Percentiles rank a stretch among this genome's conserved stretches.
phyloP scores from a whole-genome alignment of 1,140 invertebrate genomes.

The Vanessa atalanta region DNA sequence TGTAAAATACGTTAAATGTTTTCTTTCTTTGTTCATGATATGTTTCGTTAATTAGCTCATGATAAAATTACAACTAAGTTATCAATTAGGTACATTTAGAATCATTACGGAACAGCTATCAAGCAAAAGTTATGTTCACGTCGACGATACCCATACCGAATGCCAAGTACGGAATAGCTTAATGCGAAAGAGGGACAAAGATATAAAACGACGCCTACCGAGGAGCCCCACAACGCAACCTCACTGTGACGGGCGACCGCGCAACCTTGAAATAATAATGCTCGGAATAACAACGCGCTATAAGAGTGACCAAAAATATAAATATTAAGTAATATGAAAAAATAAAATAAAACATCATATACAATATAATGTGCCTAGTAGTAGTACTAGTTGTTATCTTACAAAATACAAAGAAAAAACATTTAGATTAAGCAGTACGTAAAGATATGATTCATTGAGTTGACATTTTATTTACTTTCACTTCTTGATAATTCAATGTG shows the following conservation, averaged over 20 bases:
- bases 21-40: constrained; percentile 1
- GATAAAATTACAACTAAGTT: neutral
- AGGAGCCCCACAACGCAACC: constrained; percentile 79
- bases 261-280: constrained; percentile 81
- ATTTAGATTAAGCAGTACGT: neutral
- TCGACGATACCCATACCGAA: constrained; percentile 67
- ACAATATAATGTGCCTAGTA: neutral
- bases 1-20: neutral
- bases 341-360: neutral
- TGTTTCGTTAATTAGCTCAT: neutral
- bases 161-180: constrained; percentile 69
- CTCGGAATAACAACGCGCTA: constrained; percentile 78
- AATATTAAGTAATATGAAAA: constrained; percentile 29
- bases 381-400: neutral
- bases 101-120: constrained; percentile 56
- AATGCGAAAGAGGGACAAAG: constrained; percentile 73
- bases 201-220: constrained; percentile 75
- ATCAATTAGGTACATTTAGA: constrained; percentile 40
- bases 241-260: constrained; percentile 76
- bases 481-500: neutral
- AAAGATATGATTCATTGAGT: constrained; percentile 4
- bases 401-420: neutral
- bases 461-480: neutral
- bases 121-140: constrained; percentile 60
- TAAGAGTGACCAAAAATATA: constrained; percentile 71